These are phyloP conservation scores for Philopotamus ludificatus DNA, from an alignment of 1,140 invertebrate species.

Conservation along the genomic window DNA sequence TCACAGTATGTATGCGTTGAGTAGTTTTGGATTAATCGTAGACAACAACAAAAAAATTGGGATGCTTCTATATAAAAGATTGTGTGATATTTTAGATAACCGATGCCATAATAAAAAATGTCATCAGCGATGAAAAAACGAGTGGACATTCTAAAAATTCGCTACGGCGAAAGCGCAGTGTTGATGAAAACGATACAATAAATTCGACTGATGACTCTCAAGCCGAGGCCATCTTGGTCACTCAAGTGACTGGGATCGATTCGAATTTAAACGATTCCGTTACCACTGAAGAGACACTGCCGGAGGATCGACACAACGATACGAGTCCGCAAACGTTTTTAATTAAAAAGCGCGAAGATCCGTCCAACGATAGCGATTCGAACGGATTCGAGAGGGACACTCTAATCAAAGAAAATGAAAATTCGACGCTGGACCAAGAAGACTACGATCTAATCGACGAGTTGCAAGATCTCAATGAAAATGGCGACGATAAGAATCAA, in stretches of 20 bases:
- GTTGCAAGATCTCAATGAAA: constrained; percentile 23
- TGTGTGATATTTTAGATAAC: background rate
- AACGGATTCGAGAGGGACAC: constrained; percentile 7
- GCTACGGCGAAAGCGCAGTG: constrained; percentile 22
- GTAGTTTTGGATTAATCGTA: background rate
- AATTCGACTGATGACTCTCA: constrained; percentile 29
- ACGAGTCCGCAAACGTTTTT: constrained; percentile 30
- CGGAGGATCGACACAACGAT: constrained; percentile 29
- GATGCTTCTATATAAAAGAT: constrained; percentile 19
- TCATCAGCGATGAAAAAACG: constrained; percentile 15
- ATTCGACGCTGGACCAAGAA: constrained; percentile 21
- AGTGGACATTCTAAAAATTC: constrained; percentile 36
- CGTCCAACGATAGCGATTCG: background rate
- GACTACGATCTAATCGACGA: constrained; percentile 31
- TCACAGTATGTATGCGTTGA: background rate
- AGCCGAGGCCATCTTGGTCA: constrained; percentile 31
- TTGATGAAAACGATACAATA: background rate
- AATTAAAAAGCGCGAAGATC: background rate
- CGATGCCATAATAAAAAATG: too few species aligned
- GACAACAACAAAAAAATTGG: background rate
- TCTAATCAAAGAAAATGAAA: constrained; percentile 7
- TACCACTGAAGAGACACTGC: constrained; percentile 18
- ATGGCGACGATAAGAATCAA: constrained; percentile 4
- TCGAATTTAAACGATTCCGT: constrained; percentile 22
- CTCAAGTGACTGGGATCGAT: constrained; percentile 28